Evolutionary conservation across 30 jellyfish, hydroid and myxozoan genomes (phyloP).

Genomic region (Clytia hemisphaerica): DNA sequence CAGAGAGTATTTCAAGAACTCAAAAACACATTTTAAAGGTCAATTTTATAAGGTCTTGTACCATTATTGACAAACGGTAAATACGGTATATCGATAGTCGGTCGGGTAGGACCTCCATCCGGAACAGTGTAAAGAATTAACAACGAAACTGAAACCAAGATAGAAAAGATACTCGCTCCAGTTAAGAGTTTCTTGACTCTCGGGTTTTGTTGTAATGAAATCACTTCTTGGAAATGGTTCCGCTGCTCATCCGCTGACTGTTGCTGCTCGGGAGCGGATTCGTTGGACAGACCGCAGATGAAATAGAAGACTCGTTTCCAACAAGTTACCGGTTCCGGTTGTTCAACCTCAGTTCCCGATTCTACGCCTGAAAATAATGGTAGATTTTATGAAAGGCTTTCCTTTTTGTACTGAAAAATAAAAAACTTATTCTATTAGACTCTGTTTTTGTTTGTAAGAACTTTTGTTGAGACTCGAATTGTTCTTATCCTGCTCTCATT

Average conservation of each 20-base stretch:
- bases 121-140: slow-evolving; percentile 78
- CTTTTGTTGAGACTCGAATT: too few species aligned
- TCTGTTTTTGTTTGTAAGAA: too few species aligned
- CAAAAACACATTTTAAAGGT: too few species aligned
- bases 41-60: too few species aligned
- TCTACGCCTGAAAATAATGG: too few species aligned
- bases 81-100: slow-evolving; percentile 62
- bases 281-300: slow-evolving; percentile 80
- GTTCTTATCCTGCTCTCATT: too few species aligned
- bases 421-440: too few species aligned
- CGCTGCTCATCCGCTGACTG: slow-evolving; percentile 60
- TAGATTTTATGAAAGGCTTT: too few species aligned
- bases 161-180: slow-evolving; percentile 30
- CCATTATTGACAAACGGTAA: slow-evolving; percentile 6
- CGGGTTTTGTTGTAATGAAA: slow-evolving; percentile 63
- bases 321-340: slow-evolving; percentile 26
- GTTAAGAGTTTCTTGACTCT: slow-evolving; percentile 53
- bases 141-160: slow-evolving; percentile 54
- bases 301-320: slow-evolving; percentile 59
- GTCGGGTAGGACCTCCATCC: slow-evolving; percentile 92
- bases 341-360: too few species aligned
- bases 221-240: slow-evolving; percentile 68
- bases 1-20: too few species aligned
- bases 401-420: too few species aligned
- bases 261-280: slow-evolving; percentile 48